Conservation (phyloP, 2,797 vertebrate species). For the Acanthis flammea region DNA sequence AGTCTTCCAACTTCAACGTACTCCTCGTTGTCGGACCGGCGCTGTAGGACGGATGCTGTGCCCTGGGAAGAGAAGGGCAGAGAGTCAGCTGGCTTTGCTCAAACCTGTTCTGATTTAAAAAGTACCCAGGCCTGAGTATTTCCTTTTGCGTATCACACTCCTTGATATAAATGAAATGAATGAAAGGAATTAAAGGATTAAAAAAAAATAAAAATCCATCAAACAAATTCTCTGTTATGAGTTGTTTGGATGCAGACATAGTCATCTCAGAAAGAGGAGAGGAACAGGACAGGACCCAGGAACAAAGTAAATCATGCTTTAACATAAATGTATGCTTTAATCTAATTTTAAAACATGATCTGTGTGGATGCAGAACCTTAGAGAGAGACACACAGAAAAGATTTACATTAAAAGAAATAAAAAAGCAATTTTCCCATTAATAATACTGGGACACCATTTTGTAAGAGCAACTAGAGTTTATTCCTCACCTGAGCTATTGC, state of each 20-base stretch:
- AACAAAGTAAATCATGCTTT: not conserved
- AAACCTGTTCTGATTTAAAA: not conserved
- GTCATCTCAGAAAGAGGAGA: not conserved
- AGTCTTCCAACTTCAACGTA: conserved; percentile 94
- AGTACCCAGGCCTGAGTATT: not conserved
- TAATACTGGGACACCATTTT: not conserved
- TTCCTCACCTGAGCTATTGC: not conserved
- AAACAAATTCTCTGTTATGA: accelerated
- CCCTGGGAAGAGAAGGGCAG: conserved; percentile 76
- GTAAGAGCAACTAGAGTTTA: not conserved
- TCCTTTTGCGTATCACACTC: not conserved
- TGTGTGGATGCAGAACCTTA: not conserved
- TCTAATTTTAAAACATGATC: not conserved
- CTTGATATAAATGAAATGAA: no score
- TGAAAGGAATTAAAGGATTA: not conserved
- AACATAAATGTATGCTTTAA: not conserved
- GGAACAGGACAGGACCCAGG: not conserved
- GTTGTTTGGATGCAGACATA: not conserved
- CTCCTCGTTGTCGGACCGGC: conserved; percentile 92
- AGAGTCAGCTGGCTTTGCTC: not conserved
- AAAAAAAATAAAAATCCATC: not conserved
- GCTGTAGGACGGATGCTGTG: conserved; percentile 93
- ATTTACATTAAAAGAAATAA: not conserved
- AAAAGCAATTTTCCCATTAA: not conserved
- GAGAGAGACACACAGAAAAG: not conserved